phyloP scores from a whole-genome alignment of 2,797 vertebrate species.

The Galago senegalensis region DNA sequence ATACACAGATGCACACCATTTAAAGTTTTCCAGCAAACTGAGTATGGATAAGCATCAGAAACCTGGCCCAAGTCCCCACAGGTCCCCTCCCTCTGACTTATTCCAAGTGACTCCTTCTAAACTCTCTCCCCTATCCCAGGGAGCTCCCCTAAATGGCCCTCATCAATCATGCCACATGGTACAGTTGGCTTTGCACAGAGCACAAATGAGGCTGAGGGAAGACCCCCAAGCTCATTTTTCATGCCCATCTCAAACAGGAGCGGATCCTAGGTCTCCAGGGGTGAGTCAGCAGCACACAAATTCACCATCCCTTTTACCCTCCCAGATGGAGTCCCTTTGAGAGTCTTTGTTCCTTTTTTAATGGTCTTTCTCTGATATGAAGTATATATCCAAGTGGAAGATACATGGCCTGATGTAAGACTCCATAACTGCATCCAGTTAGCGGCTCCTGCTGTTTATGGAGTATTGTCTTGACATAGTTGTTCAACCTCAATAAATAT shows the following conservation, averaged over 20 bases:
- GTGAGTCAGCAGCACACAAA: slow-evolving; percentile 63
- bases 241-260: slow-evolving; percentile 58
- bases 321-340: slow-evolving; percentile 75
- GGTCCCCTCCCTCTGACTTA: slow-evolving; percentile 49
- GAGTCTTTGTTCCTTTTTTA: slow-evolving; percentile 77
- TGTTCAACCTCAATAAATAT: slow-evolving; percentile 91
- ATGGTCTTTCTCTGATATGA: slow-evolving; percentile 64
- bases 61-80: neutral
- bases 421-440: slow-evolving; percentile 87
- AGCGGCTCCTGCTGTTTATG: slow-evolving; percentile 88
- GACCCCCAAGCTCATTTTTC: slow-evolving; percentile 72
- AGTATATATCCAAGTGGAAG: slow-evolving; percentile 81
- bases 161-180: slow-evolving; percentile 77
- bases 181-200: slow-evolving; percentile 63
- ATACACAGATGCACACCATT: neutral
- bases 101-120: slow-evolving; percentile 53
- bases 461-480: slow-evolving; percentile 88
- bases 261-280: slow-evolving; percentile 62
- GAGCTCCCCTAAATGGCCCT: slow-evolving; percentile 70
- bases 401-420: slow-evolving; percentile 87
- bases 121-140: neutral
- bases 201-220: slow-evolving; percentile 67
- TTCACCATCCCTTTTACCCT: slow-evolving; percentile 77
- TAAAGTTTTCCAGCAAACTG: neutral
- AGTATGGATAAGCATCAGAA: neutral